A percentile compares a stretch with the other conserved stretches of the same genome.
Evolutionary conservation across 2,113 vertebrate species (phyloP).

Genomic region (Tylochromis polylepis): DNA sequence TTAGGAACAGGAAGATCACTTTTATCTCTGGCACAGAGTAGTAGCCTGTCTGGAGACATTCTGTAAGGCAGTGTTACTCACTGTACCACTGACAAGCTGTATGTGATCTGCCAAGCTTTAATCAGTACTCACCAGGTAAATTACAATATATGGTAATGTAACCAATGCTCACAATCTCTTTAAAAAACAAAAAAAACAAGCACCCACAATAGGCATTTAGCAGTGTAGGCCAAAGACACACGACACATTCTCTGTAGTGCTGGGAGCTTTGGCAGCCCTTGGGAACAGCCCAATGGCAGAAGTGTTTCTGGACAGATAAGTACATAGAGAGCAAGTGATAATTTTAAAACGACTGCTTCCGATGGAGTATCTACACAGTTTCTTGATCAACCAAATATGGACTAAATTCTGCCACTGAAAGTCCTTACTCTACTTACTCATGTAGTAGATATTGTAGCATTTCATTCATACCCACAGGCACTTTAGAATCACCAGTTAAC

Average conservation of each 20-base stretch:
- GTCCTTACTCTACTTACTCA: not conserved
- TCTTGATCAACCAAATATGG: not conserved
- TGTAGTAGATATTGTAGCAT: not conserved
- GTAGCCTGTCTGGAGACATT: constrained; percentile 2
- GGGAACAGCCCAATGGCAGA: not conserved
- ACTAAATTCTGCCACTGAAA: not conserved
- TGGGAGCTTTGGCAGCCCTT: not conserved
- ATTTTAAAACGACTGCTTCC: not conserved
- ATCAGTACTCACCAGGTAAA: not conserved
- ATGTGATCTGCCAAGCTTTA: constrained; percentile 11
- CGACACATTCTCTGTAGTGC: not conserved
- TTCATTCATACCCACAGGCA: not conserved
- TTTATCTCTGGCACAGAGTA: not conserved
- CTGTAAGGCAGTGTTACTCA: not conserved
- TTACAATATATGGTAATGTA: not conserved
- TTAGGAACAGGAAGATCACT: not conserved
- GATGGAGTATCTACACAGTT: not conserved
- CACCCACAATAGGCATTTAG: not conserved
- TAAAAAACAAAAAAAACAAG: not conserved
- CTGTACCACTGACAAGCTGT: not conserved
- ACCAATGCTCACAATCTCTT: not conserved
- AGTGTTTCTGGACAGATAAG: not conserved
- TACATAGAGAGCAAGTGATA: not conserved
- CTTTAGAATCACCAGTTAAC: not conserved
- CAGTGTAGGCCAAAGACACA: not conserved